Percentiles rank a stretch among this genome's conserved stretches.
Conservation (phyloP, 2,888 invertebrate genomes). For the Mimas tiliae region DNA sequence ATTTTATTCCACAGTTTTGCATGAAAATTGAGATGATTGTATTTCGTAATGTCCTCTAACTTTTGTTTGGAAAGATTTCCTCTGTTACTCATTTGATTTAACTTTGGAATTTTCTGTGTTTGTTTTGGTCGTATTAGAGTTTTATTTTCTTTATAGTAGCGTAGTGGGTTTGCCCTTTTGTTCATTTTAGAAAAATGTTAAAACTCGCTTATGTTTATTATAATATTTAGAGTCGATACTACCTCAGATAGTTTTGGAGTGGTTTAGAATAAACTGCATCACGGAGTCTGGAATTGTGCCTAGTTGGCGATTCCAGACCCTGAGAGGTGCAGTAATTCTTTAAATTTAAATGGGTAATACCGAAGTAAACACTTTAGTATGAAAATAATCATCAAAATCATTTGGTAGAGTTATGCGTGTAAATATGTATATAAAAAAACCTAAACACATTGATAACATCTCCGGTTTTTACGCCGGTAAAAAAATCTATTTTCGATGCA, state of each 20-base stretch:
- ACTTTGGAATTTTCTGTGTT: slow-evolving; percentile 13
- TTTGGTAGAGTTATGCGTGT: too few species aligned
- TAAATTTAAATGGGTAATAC: too few species aligned
- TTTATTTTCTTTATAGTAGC: not conserved
- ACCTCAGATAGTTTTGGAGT: too few species aligned
- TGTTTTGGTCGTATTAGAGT: not conserved
- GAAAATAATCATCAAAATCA: too few species aligned
- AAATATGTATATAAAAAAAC: too few species aligned
- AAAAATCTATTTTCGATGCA: not conserved
- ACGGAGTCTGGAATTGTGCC: too few species aligned
- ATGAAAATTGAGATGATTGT: slow-evolving; percentile 35
- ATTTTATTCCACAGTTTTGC: slow-evolving; percentile 55
- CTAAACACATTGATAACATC: too few species aligned
- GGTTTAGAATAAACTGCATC: too few species aligned
- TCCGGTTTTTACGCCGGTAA: too few species aligned
- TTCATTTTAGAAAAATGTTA: not conserved
- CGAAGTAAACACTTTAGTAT: too few species aligned
- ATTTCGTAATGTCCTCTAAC: slow-evolving; percentile 22
- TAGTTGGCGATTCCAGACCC: too few species aligned
- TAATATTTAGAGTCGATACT: not conserved
- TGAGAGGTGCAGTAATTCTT: too few species aligned
- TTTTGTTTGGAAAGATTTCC: slow-evolving; percentile 20
- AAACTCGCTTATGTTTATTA: not conserved
- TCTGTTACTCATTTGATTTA: slow-evolving; percentile 15
- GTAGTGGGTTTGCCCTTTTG: not conserved